Percentiles rank a stretch among this genome's conserved stretches.
phyloP scores from a whole-genome alignment of 2,888 invertebrate genomes.

The Punctoribates punctum region DNA sequence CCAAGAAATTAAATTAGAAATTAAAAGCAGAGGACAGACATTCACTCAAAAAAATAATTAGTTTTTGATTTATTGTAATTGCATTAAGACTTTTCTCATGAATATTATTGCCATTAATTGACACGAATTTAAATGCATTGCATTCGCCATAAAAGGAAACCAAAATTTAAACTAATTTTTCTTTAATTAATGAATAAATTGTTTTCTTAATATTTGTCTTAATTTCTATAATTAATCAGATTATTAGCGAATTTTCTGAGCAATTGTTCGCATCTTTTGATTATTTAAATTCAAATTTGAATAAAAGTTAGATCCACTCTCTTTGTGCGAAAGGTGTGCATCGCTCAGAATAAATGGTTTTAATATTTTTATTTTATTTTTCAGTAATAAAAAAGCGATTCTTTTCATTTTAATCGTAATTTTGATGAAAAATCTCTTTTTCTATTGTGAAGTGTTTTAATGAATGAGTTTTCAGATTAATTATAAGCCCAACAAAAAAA shows the following conservation, averaged over 20 bases:
- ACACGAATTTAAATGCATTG: not conserved
- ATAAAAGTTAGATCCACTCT: not conserved
- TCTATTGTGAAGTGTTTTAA: slow-evolving; percentile 37
- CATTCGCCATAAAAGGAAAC: not conserved
- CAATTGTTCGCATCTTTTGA: not conserved
- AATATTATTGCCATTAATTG: slow-evolving; percentile 12
- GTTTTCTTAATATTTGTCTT: not conserved
- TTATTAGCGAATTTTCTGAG: not conserved
- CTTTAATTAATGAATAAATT: not conserved
- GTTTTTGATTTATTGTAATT: slow-evolving; percentile 12
- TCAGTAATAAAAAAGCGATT: not conserved
- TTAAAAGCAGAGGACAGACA: not conserved
- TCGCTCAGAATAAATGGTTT: not conserved
- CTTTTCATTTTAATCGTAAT: slow-evolving; percentile 22
- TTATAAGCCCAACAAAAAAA: not conserved
- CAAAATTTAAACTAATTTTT: not conserved
- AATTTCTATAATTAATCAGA: slow-evolving; percentile 10
- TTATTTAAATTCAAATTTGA: not conserved
- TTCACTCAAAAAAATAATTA: not conserved
- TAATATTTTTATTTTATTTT: not conserved
- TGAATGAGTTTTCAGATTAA: slow-evolving; percentile 21
- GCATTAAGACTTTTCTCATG: slow-evolving; percentile 10
- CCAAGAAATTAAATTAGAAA: too few relatives aligned
- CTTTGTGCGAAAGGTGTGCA: not conserved
- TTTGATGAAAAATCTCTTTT: slow-evolving; percentile 33